Conservation (phyloP, 2,113 vertebrate species). For the Coptodon bakossiorum region DNA sequence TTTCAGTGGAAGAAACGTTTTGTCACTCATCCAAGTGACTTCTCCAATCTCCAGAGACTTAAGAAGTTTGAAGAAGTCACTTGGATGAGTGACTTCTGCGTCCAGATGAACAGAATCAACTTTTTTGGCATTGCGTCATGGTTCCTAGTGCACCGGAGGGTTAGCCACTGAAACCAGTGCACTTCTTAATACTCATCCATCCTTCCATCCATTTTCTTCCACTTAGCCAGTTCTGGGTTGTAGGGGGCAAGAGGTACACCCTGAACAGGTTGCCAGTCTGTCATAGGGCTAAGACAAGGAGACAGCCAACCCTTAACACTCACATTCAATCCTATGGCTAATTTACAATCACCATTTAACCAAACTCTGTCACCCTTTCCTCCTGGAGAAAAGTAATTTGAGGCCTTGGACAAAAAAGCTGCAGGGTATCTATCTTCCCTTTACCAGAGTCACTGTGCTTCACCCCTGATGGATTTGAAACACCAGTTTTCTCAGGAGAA, state of each 20-base stretch:
- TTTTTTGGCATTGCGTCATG: not conserved
- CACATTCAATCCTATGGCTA: not conserved
- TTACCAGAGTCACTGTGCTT: not conserved
- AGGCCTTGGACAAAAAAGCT: not conserved
- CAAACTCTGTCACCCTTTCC: not conserved
- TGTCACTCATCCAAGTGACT: not conserved
- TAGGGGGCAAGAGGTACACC: not conserved
- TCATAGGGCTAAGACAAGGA: not conserved
- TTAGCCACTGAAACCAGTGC: not conserved
- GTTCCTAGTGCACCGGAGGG: not conserved
- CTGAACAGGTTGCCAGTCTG: not conserved
- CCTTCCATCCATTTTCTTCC: rapidly evolving
- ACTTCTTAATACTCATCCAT: not conserved
- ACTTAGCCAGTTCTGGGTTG: not conserved
- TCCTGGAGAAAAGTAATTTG: not conserved
- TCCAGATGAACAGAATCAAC: not conserved
- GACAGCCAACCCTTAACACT: not conserved
- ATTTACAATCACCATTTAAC: not conserved
- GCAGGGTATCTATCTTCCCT: not conserved
- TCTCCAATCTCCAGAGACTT: not conserved
- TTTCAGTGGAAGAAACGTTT: rapidly evolving
- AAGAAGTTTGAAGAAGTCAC: not conserved
- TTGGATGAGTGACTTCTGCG: not conserved
- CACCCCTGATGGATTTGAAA: rapidly evolving
- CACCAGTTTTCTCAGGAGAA: not conserved